Percentiles rank a stretch among this genome's conserved stretches.
Evolutionary conservation across 2,113 vertebrate species (phyloP).

Genomic region (Sminthopsis crassicaudata): DNA sequence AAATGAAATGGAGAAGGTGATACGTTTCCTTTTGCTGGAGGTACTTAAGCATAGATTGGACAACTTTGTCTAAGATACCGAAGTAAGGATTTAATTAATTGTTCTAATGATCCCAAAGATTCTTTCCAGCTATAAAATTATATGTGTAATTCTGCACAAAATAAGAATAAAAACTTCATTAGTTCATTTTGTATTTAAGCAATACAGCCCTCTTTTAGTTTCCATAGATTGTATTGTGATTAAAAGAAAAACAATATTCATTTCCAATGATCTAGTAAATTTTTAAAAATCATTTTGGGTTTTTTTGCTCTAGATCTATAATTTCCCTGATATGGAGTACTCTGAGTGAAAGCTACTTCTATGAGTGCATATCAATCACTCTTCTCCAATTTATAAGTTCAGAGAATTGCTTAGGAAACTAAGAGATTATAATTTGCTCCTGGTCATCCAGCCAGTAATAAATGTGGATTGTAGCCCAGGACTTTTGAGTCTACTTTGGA

Average conservation of each 20-base stretch:
- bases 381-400: not conserved
- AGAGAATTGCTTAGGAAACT: not conserved
- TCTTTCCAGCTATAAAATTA: too few species aligned
- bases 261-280: not conserved
- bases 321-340: too few species aligned
- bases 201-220: too few species aligned
- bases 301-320: too few species aligned
- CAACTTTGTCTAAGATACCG: too few species aligned
- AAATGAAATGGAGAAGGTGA: too few species aligned
- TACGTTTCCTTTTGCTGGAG: too few species aligned
- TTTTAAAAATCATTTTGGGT: not conserved
- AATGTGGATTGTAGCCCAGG: not conserved
- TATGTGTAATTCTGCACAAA: not conserved
- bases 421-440: not conserved
- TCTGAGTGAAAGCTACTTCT: too few species aligned
- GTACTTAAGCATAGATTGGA: too few species aligned
- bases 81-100: too few species aligned
- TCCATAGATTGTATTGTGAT: not conserved
- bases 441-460: not conserved
- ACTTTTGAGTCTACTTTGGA: not conserved
- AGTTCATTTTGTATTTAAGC: not conserved
- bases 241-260: not conserved
- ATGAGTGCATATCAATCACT: not conserved
- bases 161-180: not conserved
- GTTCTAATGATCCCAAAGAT: too few species aligned